Conservation (phyloP, 2,113 vertebrate genomes). For the Ammodramus savannarum region DNA sequence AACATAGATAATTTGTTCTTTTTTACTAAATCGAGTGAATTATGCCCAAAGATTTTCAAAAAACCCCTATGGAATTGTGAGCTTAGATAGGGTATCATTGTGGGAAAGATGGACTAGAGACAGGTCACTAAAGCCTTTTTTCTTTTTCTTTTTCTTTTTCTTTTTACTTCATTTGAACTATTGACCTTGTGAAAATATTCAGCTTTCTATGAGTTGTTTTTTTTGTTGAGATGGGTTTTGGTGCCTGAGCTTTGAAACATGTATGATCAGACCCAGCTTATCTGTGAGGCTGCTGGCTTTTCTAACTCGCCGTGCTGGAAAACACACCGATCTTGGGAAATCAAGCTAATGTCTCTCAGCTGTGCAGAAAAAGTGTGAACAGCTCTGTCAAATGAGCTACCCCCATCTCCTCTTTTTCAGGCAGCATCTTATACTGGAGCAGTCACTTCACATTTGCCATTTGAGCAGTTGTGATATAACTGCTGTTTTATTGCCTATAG, state of each 20-base stretch:
- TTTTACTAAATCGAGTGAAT: neutral
- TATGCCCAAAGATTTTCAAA: neutral
- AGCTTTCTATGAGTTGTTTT: neutral
- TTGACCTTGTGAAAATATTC: conserved; percentile 58
- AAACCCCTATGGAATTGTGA: neutral
- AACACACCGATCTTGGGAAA: conserved; percentile 66
- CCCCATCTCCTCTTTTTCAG: conserved; percentile 60
- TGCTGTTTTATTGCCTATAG: conserved; percentile 70
- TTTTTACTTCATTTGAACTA: conserved; percentile 51
- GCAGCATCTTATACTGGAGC: conserved; percentile 59
- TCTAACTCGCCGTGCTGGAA: conserved; percentile 45
- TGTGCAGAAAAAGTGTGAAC: conserved; percentile 75
- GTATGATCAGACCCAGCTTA: conserved; percentile 51
- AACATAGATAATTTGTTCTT: neutral
- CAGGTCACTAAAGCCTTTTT: neutral
- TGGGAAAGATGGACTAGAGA: neutral
- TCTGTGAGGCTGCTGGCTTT: conserved; percentile 47
- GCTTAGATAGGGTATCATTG: neutral
- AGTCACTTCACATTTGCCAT: conserved; percentile 78
- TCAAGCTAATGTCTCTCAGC: conserved; percentile 77
- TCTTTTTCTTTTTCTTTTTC: no score
- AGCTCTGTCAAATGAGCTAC: conserved; percentile 77
- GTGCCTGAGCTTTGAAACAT: conserved; percentile 58
- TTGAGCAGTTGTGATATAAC: conserved; percentile 59
- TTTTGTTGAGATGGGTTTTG: conserved; percentile 25